phyloP scores from a whole-genome alignment of 2,797 vertebrate genomes.

The Corythornis leucogaster region DNA sequence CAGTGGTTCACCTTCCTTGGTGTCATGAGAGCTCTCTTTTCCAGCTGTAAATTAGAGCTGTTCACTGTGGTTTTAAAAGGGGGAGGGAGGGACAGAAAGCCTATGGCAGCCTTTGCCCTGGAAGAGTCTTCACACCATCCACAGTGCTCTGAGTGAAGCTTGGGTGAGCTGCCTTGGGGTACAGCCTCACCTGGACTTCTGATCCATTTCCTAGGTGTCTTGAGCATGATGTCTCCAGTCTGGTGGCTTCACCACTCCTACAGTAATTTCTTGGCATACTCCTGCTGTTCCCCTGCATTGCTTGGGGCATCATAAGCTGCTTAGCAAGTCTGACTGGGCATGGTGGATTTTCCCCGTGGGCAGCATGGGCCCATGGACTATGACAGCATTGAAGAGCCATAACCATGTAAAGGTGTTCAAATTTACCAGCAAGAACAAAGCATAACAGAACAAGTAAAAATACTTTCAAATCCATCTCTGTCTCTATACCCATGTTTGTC shows the following conservation, averaged over 20 bases:
- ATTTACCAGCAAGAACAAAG: slow-evolving; percentile 9
- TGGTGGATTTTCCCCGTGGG: not conserved
- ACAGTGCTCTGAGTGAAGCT: not conserved
- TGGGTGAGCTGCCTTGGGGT: not conserved
- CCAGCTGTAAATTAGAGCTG: not conserved
- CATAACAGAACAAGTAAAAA: not conserved
- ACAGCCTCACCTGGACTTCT: not conserved
- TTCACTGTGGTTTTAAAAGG: not conserved
- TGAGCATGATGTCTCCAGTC: not conserved
- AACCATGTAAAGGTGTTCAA: not conserved
- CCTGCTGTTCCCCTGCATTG: not conserved
- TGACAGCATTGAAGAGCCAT: not conserved
- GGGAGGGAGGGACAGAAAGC: not conserved
- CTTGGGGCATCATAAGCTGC: not conserved
- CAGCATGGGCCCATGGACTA: not conserved
- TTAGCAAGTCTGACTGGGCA: not conserved
- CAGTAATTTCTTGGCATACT: not conserved
- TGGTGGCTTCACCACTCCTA: not conserved
- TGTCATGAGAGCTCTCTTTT: not conserved
- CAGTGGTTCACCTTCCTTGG: not conserved
- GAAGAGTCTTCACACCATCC: not conserved
- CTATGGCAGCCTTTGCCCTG: not conserved
- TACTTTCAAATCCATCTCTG: not conserved
- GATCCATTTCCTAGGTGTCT: not conserved
- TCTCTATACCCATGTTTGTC: not conserved